Evolutionary conservation across 2,888 invertebrate species (phyloP).

Genomic region (Cataglyphis albicans): DNA sequence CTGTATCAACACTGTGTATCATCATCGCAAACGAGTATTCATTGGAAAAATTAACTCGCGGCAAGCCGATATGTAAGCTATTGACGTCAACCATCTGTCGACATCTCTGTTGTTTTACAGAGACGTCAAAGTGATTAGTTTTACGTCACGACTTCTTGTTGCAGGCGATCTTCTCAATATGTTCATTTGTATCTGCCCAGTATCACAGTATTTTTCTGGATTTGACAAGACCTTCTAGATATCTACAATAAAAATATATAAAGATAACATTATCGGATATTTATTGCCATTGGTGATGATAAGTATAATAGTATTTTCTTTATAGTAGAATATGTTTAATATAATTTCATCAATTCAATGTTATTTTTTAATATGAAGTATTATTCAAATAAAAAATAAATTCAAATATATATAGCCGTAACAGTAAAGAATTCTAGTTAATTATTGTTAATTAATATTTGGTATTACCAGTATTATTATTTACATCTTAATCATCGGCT

Average conservation of each 20-base stretch:
- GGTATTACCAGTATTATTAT: not conserved
- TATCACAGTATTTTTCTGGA: not conserved
- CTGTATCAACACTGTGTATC: constrained; percentile 22
- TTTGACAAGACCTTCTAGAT: constrained; percentile 21
- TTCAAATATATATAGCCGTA: not conserved
- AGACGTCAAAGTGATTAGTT: constrained; percentile 26
- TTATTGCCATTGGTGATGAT: not conserved
- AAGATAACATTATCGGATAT: not conserved
- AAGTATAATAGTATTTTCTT: not conserved
- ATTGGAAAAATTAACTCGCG: constrained; percentile 43
- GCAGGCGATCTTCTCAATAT: not conserved
- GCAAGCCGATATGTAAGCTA: constrained; percentile 40
- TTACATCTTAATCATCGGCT: not conserved
- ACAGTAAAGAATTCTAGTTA: too few relatives aligned
- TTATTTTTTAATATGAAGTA: too few relatives aligned
- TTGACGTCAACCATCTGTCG: constrained; percentile 39
- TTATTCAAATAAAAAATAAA: not conserved
- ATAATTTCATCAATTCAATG: too few relatives aligned
- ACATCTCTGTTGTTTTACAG: constrained; percentile 39
- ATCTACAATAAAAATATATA: constrained; percentile 11
- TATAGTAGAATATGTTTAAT: too few relatives aligned
- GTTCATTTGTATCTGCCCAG: not conserved
- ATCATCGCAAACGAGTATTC: constrained; percentile 38
- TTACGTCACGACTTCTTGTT: constrained; percentile 28
- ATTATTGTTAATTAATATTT: not conserved